These are phyloP conservation scores for Helicoverpa armigera DNA, from an alignment of 1,140 invertebrate species.

Conservation along the genomic window DNA sequence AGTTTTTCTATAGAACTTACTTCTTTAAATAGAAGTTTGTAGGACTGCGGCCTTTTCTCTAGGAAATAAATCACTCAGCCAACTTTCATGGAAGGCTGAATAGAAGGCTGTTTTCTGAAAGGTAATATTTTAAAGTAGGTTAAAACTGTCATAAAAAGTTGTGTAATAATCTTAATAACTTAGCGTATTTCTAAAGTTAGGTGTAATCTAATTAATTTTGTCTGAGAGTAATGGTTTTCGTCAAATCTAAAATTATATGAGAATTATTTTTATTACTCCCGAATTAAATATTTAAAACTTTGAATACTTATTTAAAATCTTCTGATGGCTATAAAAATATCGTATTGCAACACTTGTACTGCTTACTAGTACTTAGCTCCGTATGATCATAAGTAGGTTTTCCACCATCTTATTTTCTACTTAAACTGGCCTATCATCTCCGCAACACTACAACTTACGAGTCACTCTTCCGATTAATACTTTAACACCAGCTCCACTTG, in stretches of 20 bases:
- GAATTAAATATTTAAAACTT: too few species aligned
- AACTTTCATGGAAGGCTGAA: background rate
- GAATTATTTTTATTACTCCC: too few species aligned
- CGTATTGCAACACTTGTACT: too few species aligned
- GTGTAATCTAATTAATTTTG: too few species aligned
- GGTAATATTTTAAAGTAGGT: background rate
- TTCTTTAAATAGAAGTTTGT: background rate
- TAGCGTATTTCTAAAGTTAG: too few species aligned
- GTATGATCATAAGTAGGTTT: too few species aligned
- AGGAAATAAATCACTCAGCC: slow-evolving; percentile 20
- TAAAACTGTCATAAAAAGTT: background rate
- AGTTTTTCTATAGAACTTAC: slow-evolving; percentile 30
- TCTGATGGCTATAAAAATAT: too few species aligned
- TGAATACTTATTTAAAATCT: too few species aligned
- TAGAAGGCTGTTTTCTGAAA: background rate
- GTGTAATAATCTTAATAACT: background rate
- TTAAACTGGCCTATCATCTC: too few species aligned
- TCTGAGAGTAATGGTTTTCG: background rate
- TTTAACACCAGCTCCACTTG: background rate
- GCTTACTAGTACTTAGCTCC: too few species aligned
- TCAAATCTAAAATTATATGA: too few species aligned
- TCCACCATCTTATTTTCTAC: background rate
- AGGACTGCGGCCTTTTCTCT: background rate
- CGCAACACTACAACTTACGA: too few species aligned
- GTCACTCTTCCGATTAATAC: background rate